Percentiles rank a stretch among this genome's conserved stretches.
Conservation (phyloP, 1,140 invertebrate species). For the Drosophila erecta region DNA sequence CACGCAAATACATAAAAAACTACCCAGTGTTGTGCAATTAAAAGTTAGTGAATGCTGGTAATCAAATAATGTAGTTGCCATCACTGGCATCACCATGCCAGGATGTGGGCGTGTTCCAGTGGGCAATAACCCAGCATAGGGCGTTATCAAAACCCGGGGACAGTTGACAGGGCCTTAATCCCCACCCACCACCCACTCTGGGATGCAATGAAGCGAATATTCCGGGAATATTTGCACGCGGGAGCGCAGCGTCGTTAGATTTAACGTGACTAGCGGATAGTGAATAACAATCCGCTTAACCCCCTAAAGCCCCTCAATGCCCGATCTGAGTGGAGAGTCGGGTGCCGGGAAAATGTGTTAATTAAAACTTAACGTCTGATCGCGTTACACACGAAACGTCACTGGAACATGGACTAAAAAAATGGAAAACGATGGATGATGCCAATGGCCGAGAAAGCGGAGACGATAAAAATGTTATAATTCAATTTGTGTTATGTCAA, state of each 20-base stretch:
- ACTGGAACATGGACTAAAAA: constrained; percentile 23
- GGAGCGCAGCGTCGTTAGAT: constrained; percentile 39
- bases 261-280: constrained; percentile 40
- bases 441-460: constrained; percentile 23
- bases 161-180: constrained; percentile 4
- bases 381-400: constrained; percentile 50
- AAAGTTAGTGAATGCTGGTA: constrained; percentile 1
- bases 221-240: constrained; percentile 54
- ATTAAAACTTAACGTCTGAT: constrained; percentile 76
- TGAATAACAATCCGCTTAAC: constrained; percentile 3
- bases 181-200: too few relatives aligned
- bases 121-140: too few relatives aligned
- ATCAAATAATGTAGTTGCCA: constrained; percentile 8
- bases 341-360: constrained; percentile 62
- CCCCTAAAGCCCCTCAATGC: neutral
- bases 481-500: constrained; percentile 72
- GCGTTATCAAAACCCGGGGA: constrained; percentile 11
- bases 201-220: constrained; percentile 20
- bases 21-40: neutral
- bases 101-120: neutral
- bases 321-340: neutral
- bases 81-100: neutral
- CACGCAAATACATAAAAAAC: neutral
- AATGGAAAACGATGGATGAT: neutral
- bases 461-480: constrained; percentile 55